Evolutionary conservation across 2,888 invertebrate species (phyloP).

Genomic region (Eilema griseolum): DNA sequence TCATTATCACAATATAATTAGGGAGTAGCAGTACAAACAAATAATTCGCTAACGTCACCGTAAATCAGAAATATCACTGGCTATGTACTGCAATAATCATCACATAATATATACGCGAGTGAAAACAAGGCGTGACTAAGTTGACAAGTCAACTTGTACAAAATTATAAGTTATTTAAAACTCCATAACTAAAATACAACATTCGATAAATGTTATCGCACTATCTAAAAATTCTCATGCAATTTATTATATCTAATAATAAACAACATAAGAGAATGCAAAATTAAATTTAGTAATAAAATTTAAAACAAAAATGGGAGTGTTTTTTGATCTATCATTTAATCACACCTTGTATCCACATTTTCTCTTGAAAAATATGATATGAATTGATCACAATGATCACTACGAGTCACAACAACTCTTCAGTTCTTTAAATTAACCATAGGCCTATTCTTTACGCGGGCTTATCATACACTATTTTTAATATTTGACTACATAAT

Average conservation of each 20-base stretch:
- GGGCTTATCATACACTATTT: constrained; percentile 61
- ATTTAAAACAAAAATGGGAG: no score
- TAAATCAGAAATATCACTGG: constrained; percentile 5
- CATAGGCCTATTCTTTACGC: constrained; percentile 31
- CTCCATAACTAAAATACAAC: no score
- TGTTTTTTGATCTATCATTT: no score
- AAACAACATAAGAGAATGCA: no score
- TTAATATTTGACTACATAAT: constrained; percentile 70
- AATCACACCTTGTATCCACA: no score
- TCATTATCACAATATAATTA: constrained; percentile 7
- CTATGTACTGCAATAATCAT: constrained; percentile 7
- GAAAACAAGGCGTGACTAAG: no score
- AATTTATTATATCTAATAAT: no score
- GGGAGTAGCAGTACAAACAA: not conserved
- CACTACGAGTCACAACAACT: constrained; percentile 10
- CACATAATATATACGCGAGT: not conserved
- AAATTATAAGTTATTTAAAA: no score
- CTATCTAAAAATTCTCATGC: no score
- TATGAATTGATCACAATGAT: constrained; percentile 15
- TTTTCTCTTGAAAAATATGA: constrained; percentile 2
- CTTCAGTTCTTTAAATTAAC: constrained; percentile 19
- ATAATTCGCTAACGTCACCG: not conserved
- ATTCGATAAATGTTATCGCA: no score
- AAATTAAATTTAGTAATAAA: no score
- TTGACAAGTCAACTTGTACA: no score